Conservation (phyloP, 2,888 invertebrate species). For the Sipha maydis region DNA sequence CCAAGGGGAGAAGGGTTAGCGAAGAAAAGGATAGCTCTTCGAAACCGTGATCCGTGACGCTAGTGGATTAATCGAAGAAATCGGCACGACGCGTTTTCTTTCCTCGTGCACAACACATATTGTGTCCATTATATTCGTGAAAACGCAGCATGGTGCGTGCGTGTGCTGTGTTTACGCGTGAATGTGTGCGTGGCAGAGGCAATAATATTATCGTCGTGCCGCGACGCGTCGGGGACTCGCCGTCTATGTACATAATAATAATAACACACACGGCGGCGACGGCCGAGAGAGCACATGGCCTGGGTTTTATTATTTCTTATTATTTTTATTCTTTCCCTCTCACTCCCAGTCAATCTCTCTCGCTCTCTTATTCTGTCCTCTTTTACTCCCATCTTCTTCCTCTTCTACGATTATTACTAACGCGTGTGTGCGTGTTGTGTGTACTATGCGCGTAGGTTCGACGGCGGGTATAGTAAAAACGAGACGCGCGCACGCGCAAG, state of each 20-base stretch:
- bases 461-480: not conserved
- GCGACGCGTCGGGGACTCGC: slow-evolving; percentile 21
- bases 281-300: slow-evolving; percentile 42
- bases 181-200: not conserved
- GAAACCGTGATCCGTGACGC: slow-evolving; percentile 4
- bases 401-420: not conserved
- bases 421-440: not conserved
- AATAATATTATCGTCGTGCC: slow-evolving; percentile 45
- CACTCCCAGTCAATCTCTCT: not conserved
- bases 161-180: not conserved
- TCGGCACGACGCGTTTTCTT: slow-evolving; percentile 10
- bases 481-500: not conserved
- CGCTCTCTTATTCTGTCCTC: no score
- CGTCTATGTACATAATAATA: slow-evolving; percentile 17
- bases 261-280: slow-evolving; percentile 3
- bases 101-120: not conserved
- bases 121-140: not conserved
- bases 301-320: slow-evolving; percentile 6
- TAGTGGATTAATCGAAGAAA: slow-evolving; percentile 9
- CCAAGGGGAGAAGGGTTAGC: not conserved
- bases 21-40: no score
- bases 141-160: not conserved
- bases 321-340: not conserved
- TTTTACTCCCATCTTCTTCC: no score
- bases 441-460: not conserved